phyloP scores from a whole-genome alignment of 2,888 invertebrate genomes.

The Coecobrya sp. region DNA sequence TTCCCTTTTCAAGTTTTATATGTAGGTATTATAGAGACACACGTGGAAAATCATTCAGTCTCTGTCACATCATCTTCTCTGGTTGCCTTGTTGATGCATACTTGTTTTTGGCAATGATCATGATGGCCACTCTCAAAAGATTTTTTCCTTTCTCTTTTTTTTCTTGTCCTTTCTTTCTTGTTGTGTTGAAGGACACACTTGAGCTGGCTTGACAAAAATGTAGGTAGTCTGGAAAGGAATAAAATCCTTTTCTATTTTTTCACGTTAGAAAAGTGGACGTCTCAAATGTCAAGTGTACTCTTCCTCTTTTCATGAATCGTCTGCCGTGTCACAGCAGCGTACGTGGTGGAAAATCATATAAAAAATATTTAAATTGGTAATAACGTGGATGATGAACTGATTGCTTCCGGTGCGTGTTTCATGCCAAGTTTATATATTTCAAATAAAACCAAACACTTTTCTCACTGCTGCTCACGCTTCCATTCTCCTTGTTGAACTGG shows the following conservation, averaged over 20 bases:
- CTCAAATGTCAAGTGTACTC: background rate
- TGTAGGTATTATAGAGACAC: no score
- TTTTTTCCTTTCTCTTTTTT: constrained; percentile 22
- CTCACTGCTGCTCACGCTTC: background rate
- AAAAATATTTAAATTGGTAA: no score
- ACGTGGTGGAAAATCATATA: no score
- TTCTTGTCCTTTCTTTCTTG: background rate
- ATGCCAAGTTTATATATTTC: constrained; percentile 6
- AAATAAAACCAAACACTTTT: background rate
- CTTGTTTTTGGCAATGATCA: constrained; percentile 1
- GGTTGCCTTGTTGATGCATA: background rate
- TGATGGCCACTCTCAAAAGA: background rate
- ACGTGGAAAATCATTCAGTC: constrained; percentile 35
- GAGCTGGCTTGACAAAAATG: background rate
- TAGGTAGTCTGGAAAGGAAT: background rate
- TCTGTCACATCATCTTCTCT: background rate
- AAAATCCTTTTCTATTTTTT: background rate
- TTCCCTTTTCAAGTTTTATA: no score
- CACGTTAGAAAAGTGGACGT: background rate
- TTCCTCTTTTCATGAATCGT: background rate
- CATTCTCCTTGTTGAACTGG: background rate
- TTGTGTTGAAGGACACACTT: constrained; percentile 32
- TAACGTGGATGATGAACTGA: no score
- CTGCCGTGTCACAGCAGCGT: no score
- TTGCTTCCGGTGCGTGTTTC: no score